A percentile compares a stretch with the other conserved stretches of the same genome.
These are phyloP conservation scores for Astreopora myriophthalma DNA, from an alignment of 64 coral and sea anemone genomes.

Conservation along the genomic window DNA sequence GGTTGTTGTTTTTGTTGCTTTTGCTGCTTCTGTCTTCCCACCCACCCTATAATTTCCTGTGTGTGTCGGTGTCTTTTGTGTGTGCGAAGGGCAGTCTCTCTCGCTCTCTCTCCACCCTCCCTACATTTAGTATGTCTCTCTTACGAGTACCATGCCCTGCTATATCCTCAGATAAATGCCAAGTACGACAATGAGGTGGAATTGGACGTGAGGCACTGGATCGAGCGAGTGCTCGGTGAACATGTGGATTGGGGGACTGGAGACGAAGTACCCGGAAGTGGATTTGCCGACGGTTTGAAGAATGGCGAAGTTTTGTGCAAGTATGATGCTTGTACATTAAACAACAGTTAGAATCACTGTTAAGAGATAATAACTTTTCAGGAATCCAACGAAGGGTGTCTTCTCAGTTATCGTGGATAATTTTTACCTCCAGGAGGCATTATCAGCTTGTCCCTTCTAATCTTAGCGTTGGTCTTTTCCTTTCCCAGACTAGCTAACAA, in stretches of 20 bases:
- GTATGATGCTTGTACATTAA: neutral
- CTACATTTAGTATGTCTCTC: neutral
- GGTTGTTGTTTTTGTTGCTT: no score
- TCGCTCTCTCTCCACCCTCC: no score
- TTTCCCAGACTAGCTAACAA: slow-evolving; percentile 52
- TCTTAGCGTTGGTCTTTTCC: neutral
- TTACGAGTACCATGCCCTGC: no score
- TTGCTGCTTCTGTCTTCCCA: no score
- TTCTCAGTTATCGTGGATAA: no score
- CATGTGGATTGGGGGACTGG: slow-evolving; percentile 3
- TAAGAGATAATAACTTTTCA: neutral
- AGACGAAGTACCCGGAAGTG: slow-evolving; percentile 14
- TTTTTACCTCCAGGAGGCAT: neutral
- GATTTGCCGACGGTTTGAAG: slow-evolving; percentile 46
- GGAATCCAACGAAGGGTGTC: no score
- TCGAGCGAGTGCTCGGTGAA: slow-evolving; percentile 61
- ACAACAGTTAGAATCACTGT: neutral
- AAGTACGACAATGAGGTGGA: slow-evolving; percentile 46
- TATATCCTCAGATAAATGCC: slow-evolving; percentile 15
- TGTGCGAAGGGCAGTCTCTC: no score
- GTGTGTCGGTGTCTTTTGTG: no score
- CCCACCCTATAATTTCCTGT: no score
- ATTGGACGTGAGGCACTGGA: slow-evolving; percentile 57
- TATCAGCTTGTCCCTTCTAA: neutral
- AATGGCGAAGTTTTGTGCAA: slow-evolving; percentile 62